These are phyloP conservation scores for Amblyopsis rosae DNA, from an alignment of 2,113 vertebrate genomes.

Conservation along the genomic window DNA sequence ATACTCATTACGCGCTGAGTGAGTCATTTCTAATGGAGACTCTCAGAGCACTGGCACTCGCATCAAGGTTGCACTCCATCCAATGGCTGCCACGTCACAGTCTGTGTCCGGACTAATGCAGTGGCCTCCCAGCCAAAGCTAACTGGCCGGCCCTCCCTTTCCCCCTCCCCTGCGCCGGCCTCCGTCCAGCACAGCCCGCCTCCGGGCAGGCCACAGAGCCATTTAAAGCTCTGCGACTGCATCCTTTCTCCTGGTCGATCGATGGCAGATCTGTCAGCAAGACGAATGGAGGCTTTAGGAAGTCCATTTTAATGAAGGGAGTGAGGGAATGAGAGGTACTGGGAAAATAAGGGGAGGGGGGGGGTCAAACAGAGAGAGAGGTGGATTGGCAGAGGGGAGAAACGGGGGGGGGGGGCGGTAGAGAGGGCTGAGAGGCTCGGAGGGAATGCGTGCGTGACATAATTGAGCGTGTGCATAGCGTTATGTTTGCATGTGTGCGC, in stretches of 20 bases:
- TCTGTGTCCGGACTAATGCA: slow-evolving; percentile 21
- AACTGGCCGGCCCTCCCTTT: slow-evolving; percentile 15
- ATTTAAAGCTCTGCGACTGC: slow-evolving; percentile 73
- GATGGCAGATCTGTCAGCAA: slow-evolving; percentile 77
- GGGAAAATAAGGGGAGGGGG: slow-evolving; percentile 8
- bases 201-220: slow-evolving; percentile 58
- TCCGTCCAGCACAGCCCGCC: slow-evolving; percentile 43
- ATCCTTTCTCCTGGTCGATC: slow-evolving; percentile 66
- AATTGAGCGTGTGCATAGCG: slow-evolving; percentile 48
- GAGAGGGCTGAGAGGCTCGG: slow-evolving; percentile 12
- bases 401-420: slow-evolving; percentile 32
- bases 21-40: slow-evolving; percentile 40
- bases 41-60: slow-evolving; percentile 19
- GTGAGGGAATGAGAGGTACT: slow-evolving; percentile 57
- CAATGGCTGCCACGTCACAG: slow-evolving; percentile 28
- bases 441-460: slow-evolving; percentile 43
- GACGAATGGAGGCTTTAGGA: slow-evolving; percentile 79
- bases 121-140: slow-evolving; percentile 44
- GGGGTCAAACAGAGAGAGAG: slow-evolving; percentile 24
- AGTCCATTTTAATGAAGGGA: slow-evolving; percentile 81
- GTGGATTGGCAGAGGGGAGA: slow-evolving; percentile 36
- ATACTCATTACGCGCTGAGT: slow-evolving; percentile 31
- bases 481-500: slow-evolving; percentile 44
- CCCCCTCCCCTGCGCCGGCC: slow-evolving; percentile 35
- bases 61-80: slow-evolving; percentile 28